Base-by-base conservation (phyloP, 92 coral and sea anemone species). In the Nematostella vectensis region DNA sequence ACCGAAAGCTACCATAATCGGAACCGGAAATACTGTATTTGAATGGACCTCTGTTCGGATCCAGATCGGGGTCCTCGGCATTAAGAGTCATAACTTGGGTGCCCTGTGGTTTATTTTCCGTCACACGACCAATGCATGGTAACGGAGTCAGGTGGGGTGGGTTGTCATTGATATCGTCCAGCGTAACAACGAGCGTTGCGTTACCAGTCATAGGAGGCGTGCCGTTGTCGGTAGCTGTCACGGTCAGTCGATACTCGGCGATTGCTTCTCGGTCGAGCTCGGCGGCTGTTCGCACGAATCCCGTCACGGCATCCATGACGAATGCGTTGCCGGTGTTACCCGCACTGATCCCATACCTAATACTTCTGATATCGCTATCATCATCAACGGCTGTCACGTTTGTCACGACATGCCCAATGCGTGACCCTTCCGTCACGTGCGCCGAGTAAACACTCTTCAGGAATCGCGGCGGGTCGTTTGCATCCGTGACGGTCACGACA, bases 351-450 rank as follows among this genome's bases (percentile, higher is more conserved):
- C 93, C 75, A 49, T 93, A 93, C 16, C 27, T 51, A 47, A 93
- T 66, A 16, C 52, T 53, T 18, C 71, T 30, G 13, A 47, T 50
- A 21, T 70, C 73, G 26, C 57, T 30, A 62, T 89, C 97, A 51
- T 82, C 99, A 58, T 93, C 99, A 4, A 93, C 82, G n/a, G 99
- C 99, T 23, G 87, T 86, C 52, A 93, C 87, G 61, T 78, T 93
- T 0, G 72, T 65, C 26, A 86, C 78, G 60, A 63, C 63, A 22
- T 79, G 49, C 20, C 85, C 96, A 12, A 57, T 63, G 30, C 43
- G 39, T 16, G 68, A 57, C 47, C 83, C 79, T 54, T 93, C 99
- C 21, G 29, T 59, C 12, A 79, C 72, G 12, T 47, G 59, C 27
- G 63, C 78, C 40, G 47, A 59, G 60, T 82, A 77, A 13, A 71